Evolutionary conservation across 2,113 vertebrate species (phyloP).

Genomic region (Rhynchomys soricoides): DNA sequence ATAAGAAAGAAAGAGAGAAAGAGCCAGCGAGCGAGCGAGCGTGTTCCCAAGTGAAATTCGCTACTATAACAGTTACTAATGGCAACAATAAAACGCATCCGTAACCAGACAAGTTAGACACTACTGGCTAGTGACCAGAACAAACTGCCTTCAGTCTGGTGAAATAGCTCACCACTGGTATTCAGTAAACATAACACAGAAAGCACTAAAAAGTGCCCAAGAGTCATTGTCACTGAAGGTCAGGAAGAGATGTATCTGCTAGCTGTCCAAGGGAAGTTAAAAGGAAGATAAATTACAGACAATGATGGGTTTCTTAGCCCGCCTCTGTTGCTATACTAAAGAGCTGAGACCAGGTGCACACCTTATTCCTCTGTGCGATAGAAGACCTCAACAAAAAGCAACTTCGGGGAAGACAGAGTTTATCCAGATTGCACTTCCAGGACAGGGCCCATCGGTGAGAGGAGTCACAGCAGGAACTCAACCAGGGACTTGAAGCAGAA

Average conservation of each 20-base stretch:
- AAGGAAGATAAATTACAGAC: not conserved
- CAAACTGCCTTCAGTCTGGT: slow-evolving; percentile 29
- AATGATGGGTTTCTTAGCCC: not conserved
- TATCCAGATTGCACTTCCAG: not conserved
- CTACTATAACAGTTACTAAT: slow-evolving; percentile 5
- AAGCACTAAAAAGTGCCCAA: slow-evolving; percentile 26
- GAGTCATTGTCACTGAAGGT: not conserved
- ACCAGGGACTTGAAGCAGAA: not conserved
- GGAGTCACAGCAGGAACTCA: not conserved
- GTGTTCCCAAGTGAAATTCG: not conserved
- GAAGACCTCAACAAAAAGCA: not conserved
- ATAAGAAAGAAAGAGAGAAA: not conserved
- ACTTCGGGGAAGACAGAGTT: not conserved
- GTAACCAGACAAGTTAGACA: slow-evolving; percentile 42
- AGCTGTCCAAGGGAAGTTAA: not conserved
- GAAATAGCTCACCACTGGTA: not conserved
- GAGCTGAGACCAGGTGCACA: not conserved
- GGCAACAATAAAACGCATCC: not conserved
- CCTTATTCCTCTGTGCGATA: not conserved
- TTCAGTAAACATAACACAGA: not conserved
- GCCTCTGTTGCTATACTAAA: not conserved
- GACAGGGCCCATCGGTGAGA: too few species aligned
- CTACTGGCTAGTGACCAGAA: not conserved
- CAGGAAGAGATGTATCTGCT: not conserved
- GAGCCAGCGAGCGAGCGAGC: too few species aligned